Evolutionary conservation across 2,888 invertebrate genomes (phyloP), one percentile per base, ranked within the genome.

Genomic region (Leucophenga maculata): DNA sequence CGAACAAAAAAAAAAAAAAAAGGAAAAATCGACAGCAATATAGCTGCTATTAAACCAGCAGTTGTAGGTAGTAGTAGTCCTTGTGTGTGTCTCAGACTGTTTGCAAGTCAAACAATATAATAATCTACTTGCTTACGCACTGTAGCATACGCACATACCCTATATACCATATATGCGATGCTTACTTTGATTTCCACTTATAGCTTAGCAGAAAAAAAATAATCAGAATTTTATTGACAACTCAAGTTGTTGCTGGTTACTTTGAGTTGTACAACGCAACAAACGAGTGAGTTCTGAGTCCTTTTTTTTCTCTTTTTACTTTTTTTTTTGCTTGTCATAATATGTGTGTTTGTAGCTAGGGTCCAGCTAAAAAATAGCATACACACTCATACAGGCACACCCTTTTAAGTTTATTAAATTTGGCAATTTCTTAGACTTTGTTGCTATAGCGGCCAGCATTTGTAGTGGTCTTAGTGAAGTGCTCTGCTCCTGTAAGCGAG

Each of bases 351-450:
- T 26, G 26, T 46, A 46, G 46, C 46, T 46, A 46, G 46, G 59
- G 67, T 66, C 50, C 50, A 50, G 18, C 50, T 50, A 14, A 50
- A 50, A 50, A 50, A 50, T 13, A 50, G 48, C 46, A 55, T 14
- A 32, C 13, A 70, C 70, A 73, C 62, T n/a, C n/a, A 39, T n/a
- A 46, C 20, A 44, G 13, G 20, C n/a, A 76, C 73, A 84, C 80
- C 84, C 85, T 83, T 85, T 82, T 82, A 84, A 77, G 82, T 83
- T 85, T 83, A 83, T 83, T 85, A 85, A 83, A 84, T 84, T 83
- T 83, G 75, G 76, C 84, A 84, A 83, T 83, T 77, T 79, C 78
- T 82, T 76, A 78, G 78, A 73, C 72, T 73, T 73, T 44, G 60
- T 50, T 60, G 60, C 50, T 60, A 20, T 46, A 20, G 44, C 44